Evolutionary conservation across 1,140 invertebrate species (phyloP), one percentile per base, ranked within the genome.

Genomic region (Hyposmocoma kahamanoa): DNA sequence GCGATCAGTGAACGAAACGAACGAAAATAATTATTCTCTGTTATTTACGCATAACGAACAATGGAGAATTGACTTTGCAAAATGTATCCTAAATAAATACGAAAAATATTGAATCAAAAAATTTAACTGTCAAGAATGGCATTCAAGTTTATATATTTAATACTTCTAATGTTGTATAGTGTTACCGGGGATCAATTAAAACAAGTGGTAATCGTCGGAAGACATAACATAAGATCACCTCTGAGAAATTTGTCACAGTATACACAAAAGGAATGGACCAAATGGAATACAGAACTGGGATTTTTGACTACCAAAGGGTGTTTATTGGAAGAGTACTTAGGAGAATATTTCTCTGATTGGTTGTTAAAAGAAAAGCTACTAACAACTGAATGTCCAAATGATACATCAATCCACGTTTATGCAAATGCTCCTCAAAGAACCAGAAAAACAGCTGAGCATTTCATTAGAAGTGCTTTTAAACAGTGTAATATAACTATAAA

Each of bases 121-220:
- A n/a, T n/a, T n/a, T n/a, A n/a, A n/a, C n/a, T n/a, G n/a, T n/a
- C n/a, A n/a, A n/a, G n/a, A n/a, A n/a, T n/a, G n/a, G n/a, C n/a
- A n/a, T n/a, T n/a, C n/a, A n/a, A n/a, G n/a, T n/a, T n/a, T n/a
- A n/a, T n/a, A n/a, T n/a, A n/a, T n/a, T n/a, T n/a, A n/a, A n/a
- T n/a, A n/a, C n/a, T n/a, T n/a, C n/a, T n/a, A n/a, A n/a, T n/a
- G n/a, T n/a, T n/a, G n/a, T n/a, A n/a, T n/a, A n/a, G n/a, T n/a
- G n/a, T n/a, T n/a, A n/a, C n/a, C n/a, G n/a, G n/a, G n/a, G n/a
- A 61, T 80, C 18, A 61, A 41, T 17, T 22, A 9, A 13, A 8
- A 13, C 13, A 39, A 26, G 18, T 36, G 5, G 15, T 26, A 19
- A 20, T 26, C 11, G 2, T 36, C 15, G 5, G 22, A 8, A 51